These are phyloP conservation scores for Andrena fulva DNA, from an alignment of 2,888 invertebrate species.

Conservation along the genomic window DNA sequence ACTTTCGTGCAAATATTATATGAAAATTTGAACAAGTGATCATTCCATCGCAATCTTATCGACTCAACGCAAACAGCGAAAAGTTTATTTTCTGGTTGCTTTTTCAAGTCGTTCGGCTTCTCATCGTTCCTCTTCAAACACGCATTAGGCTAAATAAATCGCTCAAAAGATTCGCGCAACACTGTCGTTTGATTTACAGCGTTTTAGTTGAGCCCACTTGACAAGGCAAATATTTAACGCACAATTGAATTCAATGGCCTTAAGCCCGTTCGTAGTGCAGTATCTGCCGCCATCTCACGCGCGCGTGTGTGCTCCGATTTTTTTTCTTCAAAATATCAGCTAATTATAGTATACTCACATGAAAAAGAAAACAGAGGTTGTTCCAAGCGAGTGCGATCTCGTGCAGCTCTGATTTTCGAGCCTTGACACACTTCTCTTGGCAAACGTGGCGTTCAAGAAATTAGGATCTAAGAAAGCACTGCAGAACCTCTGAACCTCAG, in stretches of 20 bases:
- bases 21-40: neutral
- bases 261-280: neutral
- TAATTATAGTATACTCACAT: constrained; percentile 8
- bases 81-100: no score
- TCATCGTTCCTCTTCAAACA: neutral
- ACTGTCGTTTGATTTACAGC: neutral
- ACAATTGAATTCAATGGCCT: neutral
- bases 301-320: neutral
- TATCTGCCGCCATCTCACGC: neutral
- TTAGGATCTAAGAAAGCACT: constrained; percentile 27
- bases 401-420: constrained; percentile 6
- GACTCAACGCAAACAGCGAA: neutral
- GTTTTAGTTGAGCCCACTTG: neutral
- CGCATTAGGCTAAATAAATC: constrained; percentile 4
- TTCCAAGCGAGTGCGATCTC: neutral
- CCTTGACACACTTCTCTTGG: constrained; percentile 19
- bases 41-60: neutral
- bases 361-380: constrained; percentile 16
- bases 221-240: constrained; percentile 29
- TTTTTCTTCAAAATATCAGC: constrained; percentile 7
- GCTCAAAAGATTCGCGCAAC: neutral
- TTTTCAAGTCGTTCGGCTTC: neutral
- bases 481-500: neutral
- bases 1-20: constrained; percentile 6
- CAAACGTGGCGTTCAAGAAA: constrained; percentile 6